Evolutionary conservation across 2,113 vertebrate genomes (phyloP), one percentile per base, ranked within the genome.

Genomic region (Alouatta palliata): DNA sequence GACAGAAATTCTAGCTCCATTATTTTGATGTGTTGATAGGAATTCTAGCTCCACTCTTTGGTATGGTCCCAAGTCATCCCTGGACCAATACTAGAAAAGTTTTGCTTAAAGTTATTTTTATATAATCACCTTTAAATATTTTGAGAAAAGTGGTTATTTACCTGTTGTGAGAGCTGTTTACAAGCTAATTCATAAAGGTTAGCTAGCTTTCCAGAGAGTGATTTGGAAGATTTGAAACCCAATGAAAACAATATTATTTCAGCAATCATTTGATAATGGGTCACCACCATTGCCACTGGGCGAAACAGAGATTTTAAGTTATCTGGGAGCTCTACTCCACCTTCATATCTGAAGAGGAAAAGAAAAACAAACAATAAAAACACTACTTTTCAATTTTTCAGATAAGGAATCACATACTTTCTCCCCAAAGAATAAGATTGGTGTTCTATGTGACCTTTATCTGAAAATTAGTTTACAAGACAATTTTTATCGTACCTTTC

Each of bases 261-360:
- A 70, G 95, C 96, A 93, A 99, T 98, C 70, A 98, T 96, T 85
- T 98, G 80, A 96, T 94, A 97, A 68, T 98, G 95, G 6, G 98
- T 98, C 21, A 97, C 91, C 97, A 98, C 97, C 98, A 99, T 98
- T 3, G 98, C 97, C 49, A 99, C 96, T 6, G 98, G 98, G 6
- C 98, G 97, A 94, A 99, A 98, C 3, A 98, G 97, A 87, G 97
- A 98, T 61, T 98, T 98, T 90, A 99, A 93, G 37, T 98, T 98
- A 70, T 97, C 97, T 75, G 98, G 98, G 37, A 99, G 98, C 32
- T 98, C 98, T 17, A 98, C 97, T 27, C 97, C 97, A 27, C 98
- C 98, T 96, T 91, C 95, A 16, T 97, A 98, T 21, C 98, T 99
- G 86, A 56, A 68, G 76, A 52, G 81, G n/a, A 79, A 32, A 47